phyloP scores from a whole-genome alignment of 2,113 vertebrate genomes.

The Panthera tigris region DNA sequence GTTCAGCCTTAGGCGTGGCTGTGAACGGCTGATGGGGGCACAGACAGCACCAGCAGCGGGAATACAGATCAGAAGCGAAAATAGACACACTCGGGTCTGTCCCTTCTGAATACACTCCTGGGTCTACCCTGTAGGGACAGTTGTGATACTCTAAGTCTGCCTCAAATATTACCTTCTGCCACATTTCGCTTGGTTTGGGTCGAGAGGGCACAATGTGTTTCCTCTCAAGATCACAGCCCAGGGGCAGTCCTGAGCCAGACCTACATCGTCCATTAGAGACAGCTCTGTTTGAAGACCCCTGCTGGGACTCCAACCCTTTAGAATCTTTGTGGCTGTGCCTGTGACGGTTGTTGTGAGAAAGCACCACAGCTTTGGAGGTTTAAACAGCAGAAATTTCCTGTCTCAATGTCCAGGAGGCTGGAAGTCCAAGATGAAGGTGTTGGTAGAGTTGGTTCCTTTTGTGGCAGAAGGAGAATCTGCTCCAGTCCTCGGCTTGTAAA shows the following conservation, averaged over 20 bases:
- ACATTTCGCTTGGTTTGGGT: background rate
- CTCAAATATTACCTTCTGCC: background rate
- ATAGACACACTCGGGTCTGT: background rate
- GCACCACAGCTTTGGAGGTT: too few relatives aligned
- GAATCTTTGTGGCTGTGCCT: background rate
- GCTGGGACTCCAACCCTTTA: background rate
- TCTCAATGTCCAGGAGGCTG: too few relatives aligned
- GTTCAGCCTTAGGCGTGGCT: background rate
- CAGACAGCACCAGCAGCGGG: background rate
- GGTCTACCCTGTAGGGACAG: background rate
- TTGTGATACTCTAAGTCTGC: background rate
- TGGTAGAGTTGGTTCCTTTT: too few relatives aligned
- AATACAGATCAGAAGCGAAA: background rate
- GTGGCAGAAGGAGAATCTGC: too few relatives aligned
- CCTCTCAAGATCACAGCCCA: background rate
- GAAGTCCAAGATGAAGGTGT: too few relatives aligned
- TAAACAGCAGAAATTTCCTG: too few relatives aligned
- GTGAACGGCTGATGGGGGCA: too few relatives aligned
- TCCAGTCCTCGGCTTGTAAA: too few relatives aligned
- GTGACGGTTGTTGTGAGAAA: too few relatives aligned
- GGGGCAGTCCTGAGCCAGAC: background rate
- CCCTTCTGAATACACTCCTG: background rate
- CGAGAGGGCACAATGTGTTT: background rate
- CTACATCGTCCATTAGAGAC: rapidly evolving
- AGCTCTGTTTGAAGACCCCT: background rate